A percentile compares a stretch with the other conserved stretches of the same genome.
Evolutionary conservation across 92 coral and sea anemone genomes (phyloP).

Genomic region (Actinostola sp.): DNA sequence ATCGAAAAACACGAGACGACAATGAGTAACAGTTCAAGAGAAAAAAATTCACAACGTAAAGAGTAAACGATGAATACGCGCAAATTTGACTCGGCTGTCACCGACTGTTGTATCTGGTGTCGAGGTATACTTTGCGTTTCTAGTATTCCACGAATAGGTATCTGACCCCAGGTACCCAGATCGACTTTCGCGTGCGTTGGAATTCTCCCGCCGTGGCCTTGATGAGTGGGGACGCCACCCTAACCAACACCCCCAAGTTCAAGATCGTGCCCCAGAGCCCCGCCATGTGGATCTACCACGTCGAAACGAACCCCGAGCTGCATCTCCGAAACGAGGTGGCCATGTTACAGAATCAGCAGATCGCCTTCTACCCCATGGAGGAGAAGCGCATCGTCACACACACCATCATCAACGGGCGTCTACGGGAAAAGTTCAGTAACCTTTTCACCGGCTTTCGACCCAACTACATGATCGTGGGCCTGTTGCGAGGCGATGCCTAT

Average conservation of each 20-base stretch:
- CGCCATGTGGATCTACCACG: neutral
- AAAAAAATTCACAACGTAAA: no score
- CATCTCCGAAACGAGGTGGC: neutral
- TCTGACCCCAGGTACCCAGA: slow-evolving; percentile 10
- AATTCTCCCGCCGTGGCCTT: neutral
- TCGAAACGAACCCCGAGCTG: neutral
- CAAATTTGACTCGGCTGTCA: no score
- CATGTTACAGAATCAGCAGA: slow-evolving; percentile 2
- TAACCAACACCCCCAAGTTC: neutral
- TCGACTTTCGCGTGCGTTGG: slow-evolving; percentile 3
- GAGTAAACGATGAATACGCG: no score
- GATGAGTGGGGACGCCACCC: neutral
- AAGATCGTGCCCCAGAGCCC: neutral
- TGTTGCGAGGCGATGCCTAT: neutral
- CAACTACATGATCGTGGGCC: slow-evolving; percentile 14
- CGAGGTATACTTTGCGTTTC: no score
- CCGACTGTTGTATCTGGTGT: no score
- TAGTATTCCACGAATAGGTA: no score
- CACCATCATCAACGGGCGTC: slow-evolving; percentile 2
- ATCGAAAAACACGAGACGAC: no score
- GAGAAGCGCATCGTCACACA: neutral
- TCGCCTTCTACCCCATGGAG: neutral
- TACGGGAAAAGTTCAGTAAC: neutral
- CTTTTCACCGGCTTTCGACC: neutral
- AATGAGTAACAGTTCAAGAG: no score